phyloP scores from a whole-genome alignment of 2,113 vertebrate genomes.

The Dicaeum eximium region DNA sequence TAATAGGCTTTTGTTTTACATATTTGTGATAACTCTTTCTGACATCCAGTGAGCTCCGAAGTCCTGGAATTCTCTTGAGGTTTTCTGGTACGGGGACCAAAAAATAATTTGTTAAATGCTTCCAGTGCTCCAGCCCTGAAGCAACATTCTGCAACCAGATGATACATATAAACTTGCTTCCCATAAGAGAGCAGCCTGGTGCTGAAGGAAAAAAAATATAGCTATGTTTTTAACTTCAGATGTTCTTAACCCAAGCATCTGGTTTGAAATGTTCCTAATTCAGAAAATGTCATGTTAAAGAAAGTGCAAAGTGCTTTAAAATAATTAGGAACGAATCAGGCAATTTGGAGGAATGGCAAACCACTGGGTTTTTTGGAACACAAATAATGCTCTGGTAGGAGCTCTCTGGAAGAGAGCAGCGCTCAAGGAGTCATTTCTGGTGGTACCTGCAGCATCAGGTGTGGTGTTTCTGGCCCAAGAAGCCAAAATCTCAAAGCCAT shows the following conservation, averaged over 20 bases:
- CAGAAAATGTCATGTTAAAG: conserved; percentile 65
- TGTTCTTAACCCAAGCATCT: conserved; percentile 67
- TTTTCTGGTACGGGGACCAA: conserved; percentile 7
- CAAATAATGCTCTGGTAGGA: neutral
- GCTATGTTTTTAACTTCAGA: conserved; percentile 65
- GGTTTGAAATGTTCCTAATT: conserved; percentile 65
- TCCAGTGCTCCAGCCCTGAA: conserved; percentile 40
- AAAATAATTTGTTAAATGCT: conserved; percentile 29
- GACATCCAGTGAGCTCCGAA: conserved; percentile 12
- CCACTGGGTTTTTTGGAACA: neutral
- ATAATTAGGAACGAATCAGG: conserved; percentile 58
- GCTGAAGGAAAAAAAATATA: conserved; percentile 8
- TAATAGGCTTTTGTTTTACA: neutral
- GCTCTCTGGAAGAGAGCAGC: neutral
- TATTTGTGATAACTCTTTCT: conserved; percentile 29
- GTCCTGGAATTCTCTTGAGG: conserved; percentile 35
- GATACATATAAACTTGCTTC: conserved; percentile 58
- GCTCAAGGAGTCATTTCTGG: neutral
- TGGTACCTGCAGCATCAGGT: neutral
- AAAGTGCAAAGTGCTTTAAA: conserved; percentile 66
- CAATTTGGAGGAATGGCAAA: conserved; percentile 26
- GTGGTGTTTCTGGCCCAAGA: neutral
- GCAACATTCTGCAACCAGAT: conserved; percentile 72
- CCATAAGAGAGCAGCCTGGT: conserved; percentile 53
- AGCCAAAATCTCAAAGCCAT: neutral